These are phyloP conservation scores for Aphodius granarius DNA, from an alignment of 2,888 invertebrate genomes.

Conservation along the genomic window DNA sequence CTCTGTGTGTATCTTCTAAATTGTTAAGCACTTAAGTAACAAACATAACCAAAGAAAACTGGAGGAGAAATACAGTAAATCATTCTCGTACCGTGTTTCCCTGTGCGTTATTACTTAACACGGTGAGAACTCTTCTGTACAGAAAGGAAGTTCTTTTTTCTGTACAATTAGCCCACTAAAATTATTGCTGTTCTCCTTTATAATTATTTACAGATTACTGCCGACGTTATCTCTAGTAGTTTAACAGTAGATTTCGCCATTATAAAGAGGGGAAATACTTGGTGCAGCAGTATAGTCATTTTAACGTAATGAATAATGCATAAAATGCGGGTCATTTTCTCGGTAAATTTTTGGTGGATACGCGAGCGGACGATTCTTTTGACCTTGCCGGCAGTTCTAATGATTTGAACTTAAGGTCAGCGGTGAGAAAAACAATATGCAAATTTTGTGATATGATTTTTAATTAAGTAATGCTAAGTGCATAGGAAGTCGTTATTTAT, in stretches of 20 bases:
- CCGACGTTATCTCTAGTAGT: not conserved
- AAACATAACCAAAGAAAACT: not conserved
- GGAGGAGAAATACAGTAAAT: not conserved
- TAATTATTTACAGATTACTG: not conserved
- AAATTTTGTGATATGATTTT: conserved; percentile 16
- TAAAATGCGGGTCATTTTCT: not conserved
- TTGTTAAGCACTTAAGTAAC: not conserved
- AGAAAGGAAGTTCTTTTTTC: not conserved
- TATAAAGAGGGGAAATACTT: not conserved
- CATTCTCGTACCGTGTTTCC: not conserved
- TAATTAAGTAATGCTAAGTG: conserved; percentile 32
- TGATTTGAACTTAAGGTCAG: conserved; percentile 24
- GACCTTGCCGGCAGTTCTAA: conserved; percentile 22
- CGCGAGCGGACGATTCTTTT: not conserved
- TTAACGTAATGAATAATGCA: not conserved
- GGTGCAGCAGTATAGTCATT: not conserved
- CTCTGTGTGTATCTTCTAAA: too few species aligned
- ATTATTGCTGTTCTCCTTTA: not conserved
- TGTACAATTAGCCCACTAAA: not conserved
- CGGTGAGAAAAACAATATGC: conserved; percentile 26
- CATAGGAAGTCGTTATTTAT: not conserved
- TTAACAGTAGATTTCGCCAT: not conserved
- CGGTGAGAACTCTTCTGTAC: not conserved
- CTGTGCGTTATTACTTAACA: not conserved
- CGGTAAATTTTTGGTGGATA: not conserved